Conservation (phyloP, 2,797 vertebrate genomes). For the Myripristis jacobus region DNA sequence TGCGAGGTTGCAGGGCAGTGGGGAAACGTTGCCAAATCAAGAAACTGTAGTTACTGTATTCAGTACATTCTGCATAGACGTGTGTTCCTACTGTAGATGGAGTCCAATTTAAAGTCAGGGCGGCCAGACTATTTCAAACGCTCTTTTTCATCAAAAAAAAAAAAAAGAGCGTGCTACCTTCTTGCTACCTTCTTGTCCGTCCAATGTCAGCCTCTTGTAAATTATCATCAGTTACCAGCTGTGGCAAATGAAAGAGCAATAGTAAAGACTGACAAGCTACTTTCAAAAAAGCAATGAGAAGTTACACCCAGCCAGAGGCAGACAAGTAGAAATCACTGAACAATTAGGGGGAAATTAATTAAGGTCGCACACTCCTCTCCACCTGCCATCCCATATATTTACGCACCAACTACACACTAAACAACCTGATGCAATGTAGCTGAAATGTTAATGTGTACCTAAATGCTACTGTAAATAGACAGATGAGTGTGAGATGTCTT, state of each 20-base stretch:
- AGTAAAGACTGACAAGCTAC: not conserved
- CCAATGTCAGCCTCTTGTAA: not conserved
- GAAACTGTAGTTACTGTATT: conserved; percentile 17
- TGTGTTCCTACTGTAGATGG: not conserved
- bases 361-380: conserved; percentile 21
- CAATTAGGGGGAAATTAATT: conserved; percentile 40
- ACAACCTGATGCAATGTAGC: conserved; percentile 9
- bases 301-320: conserved; percentile 18
- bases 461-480: not conserved
- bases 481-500: not conserved
- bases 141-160: no score
- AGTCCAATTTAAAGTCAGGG: conserved; percentile 4
- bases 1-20: conserved; percentile 18
- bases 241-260: conserved; percentile 10
- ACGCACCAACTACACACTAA: conserved; percentile 8
- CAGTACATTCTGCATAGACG: not conserved
- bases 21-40: conserved; percentile 14
- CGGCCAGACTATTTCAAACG: conserved; percentile 9
- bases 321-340: conserved; percentile 10
- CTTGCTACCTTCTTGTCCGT: not conserved
- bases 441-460: not conserved
- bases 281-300: conserved; percentile 24
- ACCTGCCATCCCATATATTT: conserved; percentile 11
- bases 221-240: conserved; percentile 12
- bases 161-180: no score